Evolutionary conservation across 2,797 vertebrate species (phyloP).

Genomic region (Malurus leucopterus): DNA sequence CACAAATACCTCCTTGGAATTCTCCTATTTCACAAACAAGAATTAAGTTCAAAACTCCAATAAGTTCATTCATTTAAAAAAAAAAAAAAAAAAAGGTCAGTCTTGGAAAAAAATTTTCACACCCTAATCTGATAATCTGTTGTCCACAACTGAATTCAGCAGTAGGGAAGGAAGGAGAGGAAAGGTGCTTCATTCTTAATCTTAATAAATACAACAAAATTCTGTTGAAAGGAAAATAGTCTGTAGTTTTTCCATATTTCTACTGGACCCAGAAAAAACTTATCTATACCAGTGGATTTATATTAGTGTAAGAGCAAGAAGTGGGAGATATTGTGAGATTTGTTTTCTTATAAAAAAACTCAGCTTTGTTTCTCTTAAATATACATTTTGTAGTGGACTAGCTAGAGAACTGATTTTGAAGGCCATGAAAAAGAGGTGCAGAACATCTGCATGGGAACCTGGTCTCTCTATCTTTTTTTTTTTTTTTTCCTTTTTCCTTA

Average conservation of each 20-base stretch:
- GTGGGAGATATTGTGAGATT: background rate
- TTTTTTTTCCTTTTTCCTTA: background rate
- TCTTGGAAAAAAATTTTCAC: background rate
- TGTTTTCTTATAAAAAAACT: background rate
- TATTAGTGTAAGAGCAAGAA: background rate
- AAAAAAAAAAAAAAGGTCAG: background rate
- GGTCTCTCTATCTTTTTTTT: background rate
- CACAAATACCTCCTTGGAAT: background rate
- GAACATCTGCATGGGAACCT: constrained; percentile 43
- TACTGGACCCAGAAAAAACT: background rate
- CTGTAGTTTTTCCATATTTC: background rate
- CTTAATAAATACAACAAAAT: background rate
- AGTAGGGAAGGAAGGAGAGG: background rate
- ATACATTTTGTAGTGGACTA: background rate
- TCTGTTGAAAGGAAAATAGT: background rate
- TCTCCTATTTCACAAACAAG: background rate
- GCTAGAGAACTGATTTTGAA: background rate
- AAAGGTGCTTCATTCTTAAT: background rate
- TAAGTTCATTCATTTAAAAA: background rate
- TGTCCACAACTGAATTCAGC: background rate
- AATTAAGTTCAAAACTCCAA: background rate
- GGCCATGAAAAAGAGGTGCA: constrained; percentile 2
- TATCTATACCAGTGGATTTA: background rate
- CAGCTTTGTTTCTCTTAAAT: background rate
- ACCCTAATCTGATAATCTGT: background rate